These are phyloP conservation scores for Dufourea novaeangliae DNA, from an alignment of 1,140 invertebrate species.

Conservation along the genomic window DNA sequence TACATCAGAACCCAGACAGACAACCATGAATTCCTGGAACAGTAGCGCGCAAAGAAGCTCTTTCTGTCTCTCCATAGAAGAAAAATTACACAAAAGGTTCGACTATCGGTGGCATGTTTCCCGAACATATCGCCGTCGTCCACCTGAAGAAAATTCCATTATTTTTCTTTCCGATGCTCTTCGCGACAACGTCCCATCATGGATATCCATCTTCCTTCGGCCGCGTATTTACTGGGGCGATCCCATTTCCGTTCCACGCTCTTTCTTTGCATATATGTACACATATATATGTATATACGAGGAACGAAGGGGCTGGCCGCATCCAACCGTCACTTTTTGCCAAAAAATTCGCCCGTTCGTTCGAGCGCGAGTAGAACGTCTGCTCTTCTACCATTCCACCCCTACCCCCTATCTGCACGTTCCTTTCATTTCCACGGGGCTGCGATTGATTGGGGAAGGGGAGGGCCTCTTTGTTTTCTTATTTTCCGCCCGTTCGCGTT, in stretches of 20 bases:
- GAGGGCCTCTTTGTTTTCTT: slow-evolving; percentile 34
- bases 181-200: slow-evolving; percentile 19
- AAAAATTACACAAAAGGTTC: slow-evolving; percentile 14
- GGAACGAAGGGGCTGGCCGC: slow-evolving; percentile 13
- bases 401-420: too few relatives aligned
- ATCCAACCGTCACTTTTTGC: not conserved
- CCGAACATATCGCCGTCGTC: not conserved
- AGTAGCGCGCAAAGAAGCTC: not conserved
- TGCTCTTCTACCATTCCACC: too few relatives aligned
- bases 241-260: not conserved
- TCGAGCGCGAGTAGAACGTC: not conserved
- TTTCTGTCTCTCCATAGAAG: too few relatives aligned
- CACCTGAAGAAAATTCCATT: slow-evolving; percentile 25
- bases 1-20: not conserved
- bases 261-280: slow-evolving; percentile 33
- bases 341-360: not conserved
- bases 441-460: slow-evolving; percentile 32
- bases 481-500: slow-evolving; percentile 28
- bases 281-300: too few relatives aligned
- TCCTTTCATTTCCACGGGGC: not conserved
- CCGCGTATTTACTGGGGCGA: not conserved
- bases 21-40: not conserved
- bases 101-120: slow-evolving; percentile 10
- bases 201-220: slow-evolving; percentile 22
- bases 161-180: not conserved